These are phyloP conservation scores for Argyra leucocephala DNA, from an alignment of 2,888 invertebrate genomes.

Conservation along the genomic window DNA sequence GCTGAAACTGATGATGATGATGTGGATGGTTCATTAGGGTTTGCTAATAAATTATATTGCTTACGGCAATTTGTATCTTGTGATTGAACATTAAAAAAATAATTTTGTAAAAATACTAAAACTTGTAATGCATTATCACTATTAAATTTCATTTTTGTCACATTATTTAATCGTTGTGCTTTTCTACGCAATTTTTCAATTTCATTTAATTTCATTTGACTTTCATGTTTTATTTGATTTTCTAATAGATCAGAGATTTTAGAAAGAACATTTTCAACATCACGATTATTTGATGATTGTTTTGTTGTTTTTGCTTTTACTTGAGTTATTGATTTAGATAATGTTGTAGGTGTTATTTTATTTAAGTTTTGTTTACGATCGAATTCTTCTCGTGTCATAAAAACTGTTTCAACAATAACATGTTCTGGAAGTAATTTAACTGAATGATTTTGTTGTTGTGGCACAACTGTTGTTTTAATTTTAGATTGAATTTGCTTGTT, in stretches of 20 bases:
- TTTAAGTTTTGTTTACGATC: not conserved
- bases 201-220: not conserved
- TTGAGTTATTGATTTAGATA: not conserved
- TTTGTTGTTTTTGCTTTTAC: not conserved
- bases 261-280: not conserved
- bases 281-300: not conserved
- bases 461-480: not conserved
- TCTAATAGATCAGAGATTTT: constrained; percentile 7
- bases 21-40: not conserved
- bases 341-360: not conserved
- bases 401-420: not conserved
- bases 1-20: not conserved
- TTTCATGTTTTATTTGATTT: not conserved
- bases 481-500: not conserved
- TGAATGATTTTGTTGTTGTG: not conserved
- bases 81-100: not conserved
- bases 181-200: constrained; percentile 3
- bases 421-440: constrained; percentile 1
- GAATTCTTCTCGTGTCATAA: not conserved
- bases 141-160: not conserved
- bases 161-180: not conserved
- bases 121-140: not conserved
- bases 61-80: not conserved
- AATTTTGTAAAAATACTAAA: constrained; percentile 9
- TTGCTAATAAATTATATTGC: not conserved